These are phyloP conservation scores for Lytechinus pictus DNA, from an alignment of 35 echinoderm and acorn worm species.

Conservation along the genomic window DNA sequence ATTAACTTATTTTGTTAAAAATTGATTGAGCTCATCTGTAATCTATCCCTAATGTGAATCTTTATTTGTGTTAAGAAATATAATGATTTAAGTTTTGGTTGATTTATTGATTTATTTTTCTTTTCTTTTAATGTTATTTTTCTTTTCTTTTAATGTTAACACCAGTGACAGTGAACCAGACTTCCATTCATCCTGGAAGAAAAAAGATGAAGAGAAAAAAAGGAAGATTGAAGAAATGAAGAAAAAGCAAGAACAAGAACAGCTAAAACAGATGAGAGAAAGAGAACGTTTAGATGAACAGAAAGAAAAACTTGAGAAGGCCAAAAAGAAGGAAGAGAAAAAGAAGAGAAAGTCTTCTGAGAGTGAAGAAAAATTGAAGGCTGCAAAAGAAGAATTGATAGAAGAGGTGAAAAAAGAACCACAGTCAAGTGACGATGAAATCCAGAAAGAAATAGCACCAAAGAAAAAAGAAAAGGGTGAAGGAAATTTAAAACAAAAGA, in stretches of 20 bases:
- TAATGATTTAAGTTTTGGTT: too few relatives aligned
- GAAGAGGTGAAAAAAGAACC: constrained; percentile 63
- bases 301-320: constrained; percentile 83
- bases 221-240: constrained; percentile 73
- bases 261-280: constrained; percentile 72
- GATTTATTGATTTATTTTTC: too few relatives aligned
- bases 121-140: not conserved
- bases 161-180: constrained; percentile 15
- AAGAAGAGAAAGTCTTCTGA: constrained; percentile 56
- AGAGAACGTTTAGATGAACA: constrained; percentile 74
- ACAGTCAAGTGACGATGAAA: constrained; percentile 54
- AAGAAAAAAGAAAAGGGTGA: constrained; percentile 58
- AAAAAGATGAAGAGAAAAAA: constrained; percentile 62
- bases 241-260: constrained; percentile 71
- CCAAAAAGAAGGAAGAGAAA: constrained; percentile 81
- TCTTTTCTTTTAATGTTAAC: not conserved
- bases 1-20: too few relatives aligned
- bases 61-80: too few relatives aligned
- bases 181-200: constrained; percentile 16
- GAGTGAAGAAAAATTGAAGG: constrained; percentile 52
- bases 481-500: constrained; percentile 26
- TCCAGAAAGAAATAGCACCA: constrained; percentile 35
- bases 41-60: too few relatives aligned
- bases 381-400: not conserved
- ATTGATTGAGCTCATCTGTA: too few relatives aligned